Conservation (phyloP, 2,113 vertebrate genomes). For the Physeter macrocephalus region DNA sequence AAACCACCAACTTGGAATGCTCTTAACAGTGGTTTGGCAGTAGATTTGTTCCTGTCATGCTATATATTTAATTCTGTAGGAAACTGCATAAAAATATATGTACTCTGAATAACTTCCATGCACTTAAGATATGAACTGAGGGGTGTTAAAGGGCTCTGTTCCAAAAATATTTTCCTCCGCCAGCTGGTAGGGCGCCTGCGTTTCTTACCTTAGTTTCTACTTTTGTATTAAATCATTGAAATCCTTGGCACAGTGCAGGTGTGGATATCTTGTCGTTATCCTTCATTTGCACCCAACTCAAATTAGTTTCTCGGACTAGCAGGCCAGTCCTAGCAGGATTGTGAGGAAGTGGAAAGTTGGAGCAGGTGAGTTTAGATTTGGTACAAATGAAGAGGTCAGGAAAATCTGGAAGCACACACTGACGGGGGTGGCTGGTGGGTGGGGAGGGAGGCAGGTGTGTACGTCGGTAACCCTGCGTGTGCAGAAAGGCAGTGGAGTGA, state of each 20-base stretch:
- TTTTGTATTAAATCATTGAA: neutral
- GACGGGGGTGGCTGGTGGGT: neutral
- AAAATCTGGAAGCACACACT: neutral
- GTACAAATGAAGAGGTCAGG: neutral
- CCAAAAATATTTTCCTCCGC: neutral
- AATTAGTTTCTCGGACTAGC: neutral
- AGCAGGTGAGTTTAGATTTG: neutral
- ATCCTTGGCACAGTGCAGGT: neutral
- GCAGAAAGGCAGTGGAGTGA: neutral
- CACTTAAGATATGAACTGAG: neutral
- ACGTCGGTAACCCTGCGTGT: neutral
- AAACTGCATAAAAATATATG: neutral
- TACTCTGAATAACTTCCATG: neutral
- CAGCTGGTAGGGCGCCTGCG: neutral
- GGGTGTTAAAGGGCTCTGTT: neutral
- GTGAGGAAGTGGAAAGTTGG: neutral
- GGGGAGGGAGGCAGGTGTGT: fast-evolving
- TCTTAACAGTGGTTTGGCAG: neutral
- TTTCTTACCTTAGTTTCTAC: neutral
- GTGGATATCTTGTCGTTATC: neutral
- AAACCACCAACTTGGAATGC: neutral
- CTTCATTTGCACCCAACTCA: neutral
- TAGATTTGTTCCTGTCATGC: neutral
- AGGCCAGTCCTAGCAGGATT: neutral
- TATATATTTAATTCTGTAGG: neutral